Evolutionary conservation across 2,797 vertebrate genomes (phyloP), one percentile per base, ranked within the genome.

Genomic region (Amblyraja radiata): DNA sequence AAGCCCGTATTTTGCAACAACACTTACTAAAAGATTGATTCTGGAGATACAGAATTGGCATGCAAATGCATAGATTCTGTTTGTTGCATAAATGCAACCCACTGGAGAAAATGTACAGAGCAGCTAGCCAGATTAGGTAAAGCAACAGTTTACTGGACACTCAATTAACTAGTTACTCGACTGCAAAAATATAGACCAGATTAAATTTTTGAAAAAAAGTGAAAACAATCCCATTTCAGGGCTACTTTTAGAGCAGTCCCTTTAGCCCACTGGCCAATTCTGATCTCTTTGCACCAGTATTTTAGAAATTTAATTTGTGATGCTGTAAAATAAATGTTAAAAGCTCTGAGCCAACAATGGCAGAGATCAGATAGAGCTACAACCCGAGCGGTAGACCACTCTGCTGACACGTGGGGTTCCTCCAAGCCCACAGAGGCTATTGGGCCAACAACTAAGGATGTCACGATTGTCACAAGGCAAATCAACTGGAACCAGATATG

Each of bases 251-350:
- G 9, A 77, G 28, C 74, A 21, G 2, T 23, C 14, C n/a, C 7
- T 84, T 63, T 32, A 32, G 65, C 14, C 8, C 32, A 90, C 8
- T 91, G 23, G 36, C 68, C 90, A 71, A 91, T 91, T 54, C 68
- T 91, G 90, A 91, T 46, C 90, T 61, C 39, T 32, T 11, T 14
- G 10, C 32, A 14, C n/a, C 90, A 74, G 39, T 91, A 39, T 39
- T 91, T 91, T 54, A 76, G 90, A 25, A 92, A 65, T 8, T 18
- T 61, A 65, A 74, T 74, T 90, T 58, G 39, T 28, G 73, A 76
- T 1, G 46, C 90, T 92, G 90, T 76, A 76, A 88, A 65, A 88
- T 39, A 7, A 80, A 86, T 92, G 71, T 92, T 25, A 92, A 76
- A 74, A 32, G 10, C 73, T 39, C 32, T 74, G 16, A 32, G n/a